Percentiles rank a stretch among this genome's conserved stretches.
Evolutionary conservation across 2,888 invertebrate genomes (phyloP).

Genomic region (Drosophila stalkeri): DNA sequence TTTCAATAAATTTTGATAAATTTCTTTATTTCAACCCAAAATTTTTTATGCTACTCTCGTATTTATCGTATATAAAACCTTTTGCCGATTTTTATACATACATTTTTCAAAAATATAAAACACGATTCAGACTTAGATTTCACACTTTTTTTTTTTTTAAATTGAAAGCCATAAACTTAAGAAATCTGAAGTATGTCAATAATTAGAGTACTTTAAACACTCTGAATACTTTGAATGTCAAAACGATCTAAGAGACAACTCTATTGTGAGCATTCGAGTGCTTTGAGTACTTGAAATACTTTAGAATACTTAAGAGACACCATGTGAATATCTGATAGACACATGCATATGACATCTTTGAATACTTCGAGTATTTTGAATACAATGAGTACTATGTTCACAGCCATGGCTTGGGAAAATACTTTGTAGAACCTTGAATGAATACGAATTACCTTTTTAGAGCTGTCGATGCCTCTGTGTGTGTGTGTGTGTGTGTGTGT

Average conservation of each 20-base stretch:
- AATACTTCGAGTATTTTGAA: background rate
- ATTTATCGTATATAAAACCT: background rate
- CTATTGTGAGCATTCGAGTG: conserved; percentile 1
- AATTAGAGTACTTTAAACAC: background rate
- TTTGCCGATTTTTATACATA: background rate
- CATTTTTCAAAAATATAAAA: background rate
- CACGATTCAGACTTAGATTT: background rate
- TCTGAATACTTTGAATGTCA: background rate
- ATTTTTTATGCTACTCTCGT: background rate
- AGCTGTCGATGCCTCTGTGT: background rate
- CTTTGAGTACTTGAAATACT: background rate
- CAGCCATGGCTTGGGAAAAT: conserved; percentile 4
- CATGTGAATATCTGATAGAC: background rate
- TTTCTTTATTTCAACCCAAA: background rate
- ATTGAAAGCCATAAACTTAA: background rate
- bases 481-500: background rate
- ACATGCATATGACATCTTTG: background rate
- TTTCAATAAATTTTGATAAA: no score
- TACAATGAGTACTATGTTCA: conserved; percentile 1
- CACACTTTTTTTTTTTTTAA: background rate
- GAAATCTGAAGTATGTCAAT: background rate
- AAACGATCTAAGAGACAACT: background rate
- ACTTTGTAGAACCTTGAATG: conserved; percentile 10
- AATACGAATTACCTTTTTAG: conserved; percentile 5
- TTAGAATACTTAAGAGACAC: background rate